Evolutionary conservation across 2,888 invertebrate species (phyloP).

Genomic region (Periphyllus acericola): DNA sequence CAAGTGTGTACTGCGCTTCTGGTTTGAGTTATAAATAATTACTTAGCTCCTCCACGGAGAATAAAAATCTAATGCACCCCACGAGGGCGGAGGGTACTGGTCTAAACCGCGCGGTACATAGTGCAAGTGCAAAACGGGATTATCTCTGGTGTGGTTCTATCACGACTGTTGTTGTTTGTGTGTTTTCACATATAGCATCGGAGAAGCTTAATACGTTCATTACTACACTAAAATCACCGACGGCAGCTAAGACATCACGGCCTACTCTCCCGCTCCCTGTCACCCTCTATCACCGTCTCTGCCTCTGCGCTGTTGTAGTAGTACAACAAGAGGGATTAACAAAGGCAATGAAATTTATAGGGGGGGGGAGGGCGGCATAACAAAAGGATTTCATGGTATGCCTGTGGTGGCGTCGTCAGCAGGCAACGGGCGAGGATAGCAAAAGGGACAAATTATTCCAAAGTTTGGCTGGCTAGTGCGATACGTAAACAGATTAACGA

Average conservation of each 20-base stretch:
- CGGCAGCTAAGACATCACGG: neutral
- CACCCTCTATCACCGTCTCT: too few relatives aligned
- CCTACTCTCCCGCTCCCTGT: neutral
- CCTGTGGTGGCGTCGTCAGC: neutral
- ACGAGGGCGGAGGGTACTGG: too few relatives aligned
- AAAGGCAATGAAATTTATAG: constrained; percentile 28
- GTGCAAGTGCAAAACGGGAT: too few relatives aligned
- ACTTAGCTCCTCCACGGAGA: too few relatives aligned
- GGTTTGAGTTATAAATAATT: too few relatives aligned
- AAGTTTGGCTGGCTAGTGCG: constrained; percentile 39
- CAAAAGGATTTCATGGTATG: constrained; percentile 34
- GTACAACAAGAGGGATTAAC: constrained; percentile 31
- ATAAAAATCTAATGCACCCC: too few relatives aligned
- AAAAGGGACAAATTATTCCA: constrained; percentile 58
- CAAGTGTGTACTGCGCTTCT: too few relatives aligned
- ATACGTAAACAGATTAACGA: constrained; percentile 58
- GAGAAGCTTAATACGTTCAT: neutral
- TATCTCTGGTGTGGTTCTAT: too few relatives aligned
- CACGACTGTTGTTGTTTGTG: too few relatives aligned
- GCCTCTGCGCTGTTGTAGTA: neutral
- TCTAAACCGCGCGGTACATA: too few relatives aligned
- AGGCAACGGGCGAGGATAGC: neutral
- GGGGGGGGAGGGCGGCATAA: neutral
- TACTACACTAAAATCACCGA: neutral
- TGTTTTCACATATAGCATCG: constrained; percentile 14